Evolutionary conservation across 2,113 vertebrate genomes (phyloP).

Genomic region (Phalacrocorax brasilianus): DNA sequence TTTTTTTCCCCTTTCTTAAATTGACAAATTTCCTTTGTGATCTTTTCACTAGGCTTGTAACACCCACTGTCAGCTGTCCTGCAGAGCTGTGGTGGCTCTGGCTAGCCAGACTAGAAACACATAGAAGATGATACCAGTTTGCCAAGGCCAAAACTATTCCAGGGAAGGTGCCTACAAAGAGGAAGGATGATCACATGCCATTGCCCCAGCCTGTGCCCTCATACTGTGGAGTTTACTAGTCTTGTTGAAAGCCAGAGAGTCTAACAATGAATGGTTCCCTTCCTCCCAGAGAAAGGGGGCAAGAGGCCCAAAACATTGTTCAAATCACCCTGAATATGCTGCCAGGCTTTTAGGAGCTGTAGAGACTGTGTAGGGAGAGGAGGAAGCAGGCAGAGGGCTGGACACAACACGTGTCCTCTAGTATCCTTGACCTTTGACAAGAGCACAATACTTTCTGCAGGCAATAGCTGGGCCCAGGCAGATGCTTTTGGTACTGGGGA

Average conservation of each 20-base stretch:
- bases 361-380: neutral
- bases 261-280: neutral
- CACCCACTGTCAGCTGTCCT: neutral
- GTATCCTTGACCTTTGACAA: neutral
- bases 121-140: neutral
- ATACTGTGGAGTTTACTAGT: neutral
- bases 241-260: neutral
- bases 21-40: fast-evolving
- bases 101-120: neutral
- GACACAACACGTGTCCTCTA: neutral
- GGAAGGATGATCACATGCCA: neutral
- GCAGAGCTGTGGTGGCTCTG: neutral
- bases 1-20: neutral
- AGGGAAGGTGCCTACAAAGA: neutral
- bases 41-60: neutral
- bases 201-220: neutral
- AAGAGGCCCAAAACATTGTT: neutral
- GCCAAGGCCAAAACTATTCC: neutral
- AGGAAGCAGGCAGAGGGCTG: neutral
- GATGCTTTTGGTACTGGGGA: neutral
- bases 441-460: neutral
- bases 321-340: neutral
- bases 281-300: neutral
- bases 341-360: neutral
- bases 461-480: neutral